These are phyloP conservation scores for Caenorhabditis sulstoni DNA, from an alignment of 2,888 invertebrate genomes.

Conservation along the genomic window DNA sequence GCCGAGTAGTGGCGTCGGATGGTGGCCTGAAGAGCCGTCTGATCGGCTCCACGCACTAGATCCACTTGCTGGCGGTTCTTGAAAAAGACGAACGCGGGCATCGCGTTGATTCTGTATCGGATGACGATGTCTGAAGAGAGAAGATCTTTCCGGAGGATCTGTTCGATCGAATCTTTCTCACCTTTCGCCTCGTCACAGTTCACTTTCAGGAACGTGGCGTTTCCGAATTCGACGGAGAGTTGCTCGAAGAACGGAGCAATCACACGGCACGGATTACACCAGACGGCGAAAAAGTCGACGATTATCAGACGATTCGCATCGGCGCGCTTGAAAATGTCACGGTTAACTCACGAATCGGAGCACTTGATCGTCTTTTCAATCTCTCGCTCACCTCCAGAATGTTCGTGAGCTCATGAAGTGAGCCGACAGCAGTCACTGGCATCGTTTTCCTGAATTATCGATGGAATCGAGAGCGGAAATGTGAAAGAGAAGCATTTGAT, in stretches of 20 bases:
- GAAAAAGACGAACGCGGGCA: slow-evolving; percentile 98
- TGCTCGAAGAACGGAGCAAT: slow-evolving; percentile 94
- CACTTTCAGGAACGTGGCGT: slow-evolving; percentile 89
- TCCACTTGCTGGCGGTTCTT: slow-evolving; percentile 88
- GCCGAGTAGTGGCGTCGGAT: slow-evolving; percentile 61
- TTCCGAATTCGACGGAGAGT: slow-evolving; percentile 89
- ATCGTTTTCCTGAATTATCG: slow-evolving; percentile 1
- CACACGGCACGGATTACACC: slow-evolving; percentile 84
- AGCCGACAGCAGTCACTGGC: slow-evolving; percentile 22
- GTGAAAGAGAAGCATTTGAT: not conserved
- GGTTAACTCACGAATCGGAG: no score
- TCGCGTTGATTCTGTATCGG: slow-evolving; percentile 91
- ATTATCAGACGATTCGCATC: slow-evolving; percentile 67
- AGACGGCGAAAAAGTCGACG: slow-evolving; percentile 78
- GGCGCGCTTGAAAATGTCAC: slow-evolving; percentile 18
- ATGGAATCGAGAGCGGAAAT: no score
- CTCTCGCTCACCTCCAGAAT: slow-evolving; percentile 20
- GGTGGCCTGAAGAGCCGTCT: slow-evolving; percentile 85
- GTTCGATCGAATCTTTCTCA: slow-evolving; percentile 34
- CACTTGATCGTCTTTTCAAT: not conserved
- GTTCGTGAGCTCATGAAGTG: slow-evolving; percentile 20
- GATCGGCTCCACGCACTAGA: slow-evolving; percentile 91
- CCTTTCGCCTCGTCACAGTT: slow-evolving; percentile 88
- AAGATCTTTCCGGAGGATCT: not conserved
- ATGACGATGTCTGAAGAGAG: slow-evolving; percentile 84